These are phyloP conservation scores for Drosophila colorata DNA, from an alignment of 2,888 invertebrate genomes.

Conservation along the genomic window DNA sequence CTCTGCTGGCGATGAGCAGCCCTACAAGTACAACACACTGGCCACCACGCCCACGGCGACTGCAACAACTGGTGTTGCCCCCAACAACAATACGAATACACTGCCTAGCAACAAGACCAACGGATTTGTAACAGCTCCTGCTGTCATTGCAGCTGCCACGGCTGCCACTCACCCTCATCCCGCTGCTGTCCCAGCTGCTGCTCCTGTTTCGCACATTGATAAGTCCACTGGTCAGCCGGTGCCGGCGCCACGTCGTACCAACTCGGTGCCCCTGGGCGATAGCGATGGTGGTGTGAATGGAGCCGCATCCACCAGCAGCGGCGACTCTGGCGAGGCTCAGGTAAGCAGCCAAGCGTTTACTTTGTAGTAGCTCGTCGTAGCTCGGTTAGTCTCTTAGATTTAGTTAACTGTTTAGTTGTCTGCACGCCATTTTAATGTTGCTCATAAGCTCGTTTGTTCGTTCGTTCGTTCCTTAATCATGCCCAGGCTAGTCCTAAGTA, in stretches of 20 bases:
- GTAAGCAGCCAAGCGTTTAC: constrained; percentile 57
- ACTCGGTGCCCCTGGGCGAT: constrained; percentile 86
- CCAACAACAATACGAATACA: constrained; percentile 50
- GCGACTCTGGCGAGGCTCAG: constrained; percentile 78
- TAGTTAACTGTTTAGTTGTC: constrained; percentile 52
- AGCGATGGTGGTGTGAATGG: constrained; percentile 57
- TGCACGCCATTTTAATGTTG: constrained; percentile 74
- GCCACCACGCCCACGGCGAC: constrained; percentile 59
- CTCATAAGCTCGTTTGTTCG: constrained; percentile 66
- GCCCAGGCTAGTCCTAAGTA: constrained; percentile 55
- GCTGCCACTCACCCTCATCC: constrained; percentile 21
- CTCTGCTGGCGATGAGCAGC: constrained; percentile 86
- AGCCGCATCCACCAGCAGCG: constrained; percentile 65
- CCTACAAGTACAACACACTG: constrained; percentile 81
- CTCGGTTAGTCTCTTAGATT: constrained; percentile 36
- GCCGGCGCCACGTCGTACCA: constrained; percentile 85
- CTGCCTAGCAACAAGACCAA: constrained; percentile 76
- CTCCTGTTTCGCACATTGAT: constrained; percentile 57
- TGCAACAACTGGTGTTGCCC: constrained; percentile 18
- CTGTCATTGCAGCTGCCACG: constrained; percentile 28
- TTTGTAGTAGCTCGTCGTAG: constrained; percentile 33
- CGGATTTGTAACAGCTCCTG: constrained; percentile 76
- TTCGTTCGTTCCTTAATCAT: constrained; percentile 54
- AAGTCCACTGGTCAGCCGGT: constrained; percentile 84
- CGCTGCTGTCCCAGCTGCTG: constrained; percentile 30